Evolutionary conservation across 2,113 vertebrate species (phyloP).

Genomic region (Eulemur rufifrons): DNA sequence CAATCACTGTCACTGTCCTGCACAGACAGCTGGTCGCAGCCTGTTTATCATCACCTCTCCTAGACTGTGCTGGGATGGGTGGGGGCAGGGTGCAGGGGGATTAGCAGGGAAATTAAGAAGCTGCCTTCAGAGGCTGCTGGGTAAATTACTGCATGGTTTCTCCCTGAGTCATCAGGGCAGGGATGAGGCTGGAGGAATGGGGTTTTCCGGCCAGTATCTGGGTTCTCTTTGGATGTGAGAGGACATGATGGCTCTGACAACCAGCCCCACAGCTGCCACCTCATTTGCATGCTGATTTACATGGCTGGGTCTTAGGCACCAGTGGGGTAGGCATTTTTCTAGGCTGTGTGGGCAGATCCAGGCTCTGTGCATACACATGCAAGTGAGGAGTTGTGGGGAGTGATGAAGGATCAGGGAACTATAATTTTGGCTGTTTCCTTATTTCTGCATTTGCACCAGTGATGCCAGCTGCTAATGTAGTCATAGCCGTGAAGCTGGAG

Average conservation of each 20-base stretch:
- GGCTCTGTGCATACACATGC: background rate
- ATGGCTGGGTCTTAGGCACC: background rate
- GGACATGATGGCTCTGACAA: background rate
- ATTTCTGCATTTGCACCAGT: background rate
- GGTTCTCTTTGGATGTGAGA: background rate
- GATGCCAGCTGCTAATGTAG: background rate
- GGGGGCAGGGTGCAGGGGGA: background rate
- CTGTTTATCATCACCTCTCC: slow-evolving; percentile 53
- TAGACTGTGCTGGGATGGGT: background rate
- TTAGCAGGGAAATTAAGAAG: background rate
- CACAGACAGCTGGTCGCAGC: slow-evolving; percentile 47
- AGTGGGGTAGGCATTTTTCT: background rate
- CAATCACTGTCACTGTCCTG: background rate
- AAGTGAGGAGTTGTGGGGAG: background rate
- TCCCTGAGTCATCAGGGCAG: slow-evolving; percentile 42
- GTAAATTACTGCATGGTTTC: background rate
- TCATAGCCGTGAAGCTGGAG: background rate
- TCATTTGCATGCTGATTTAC: background rate
- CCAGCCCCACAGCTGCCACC: background rate
- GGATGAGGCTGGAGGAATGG: background rate
- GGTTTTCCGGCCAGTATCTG: slow-evolving; percentile 53
- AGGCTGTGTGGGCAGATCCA: background rate
- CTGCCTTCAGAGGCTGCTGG: slow-evolving; percentile 66
- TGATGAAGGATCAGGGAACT: background rate
- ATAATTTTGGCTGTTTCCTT: background rate